These are phyloP conservation scores for Saturnia japonica DNA, from an alignment of 2,888 invertebrate species.

Conservation along the genomic window DNA sequence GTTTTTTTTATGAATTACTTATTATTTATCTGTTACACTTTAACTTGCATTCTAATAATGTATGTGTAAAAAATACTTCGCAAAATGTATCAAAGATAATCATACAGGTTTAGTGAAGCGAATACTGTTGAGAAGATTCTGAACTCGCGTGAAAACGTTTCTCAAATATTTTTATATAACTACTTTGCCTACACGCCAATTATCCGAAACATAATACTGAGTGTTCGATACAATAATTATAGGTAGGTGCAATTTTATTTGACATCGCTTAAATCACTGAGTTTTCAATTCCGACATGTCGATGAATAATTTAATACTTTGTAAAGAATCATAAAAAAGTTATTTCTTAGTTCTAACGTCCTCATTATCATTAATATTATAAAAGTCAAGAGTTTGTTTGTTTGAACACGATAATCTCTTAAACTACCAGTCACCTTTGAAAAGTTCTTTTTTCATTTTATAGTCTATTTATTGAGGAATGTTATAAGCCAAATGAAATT, in stretches of 20 bases:
- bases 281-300: not conserved
- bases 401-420: too few relatives aligned
- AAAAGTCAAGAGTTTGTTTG: too few relatives aligned
- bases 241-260: not conserved
- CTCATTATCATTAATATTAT: not conserved
- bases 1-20: not conserved
- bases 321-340: not conserved
- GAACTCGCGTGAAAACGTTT: not conserved
- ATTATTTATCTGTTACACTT: not conserved
- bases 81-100: not conserved
- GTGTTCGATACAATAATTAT: not conserved
- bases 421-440: too few relatives aligned
- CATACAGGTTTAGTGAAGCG: not conserved
- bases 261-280: not conserved
- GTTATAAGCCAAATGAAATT: too few relatives aligned
- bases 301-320: conserved; percentile 3
- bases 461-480: too few relatives aligned
- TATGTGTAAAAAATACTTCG: not conserved
- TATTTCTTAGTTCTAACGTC: not conserved
- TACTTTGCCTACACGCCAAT: not conserved
- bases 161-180: not conserved
- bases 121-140: not conserved
- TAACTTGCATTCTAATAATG: not conserved
- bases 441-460: too few relatives aligned
- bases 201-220: not conserved